Evolutionary conservation across 1,140 invertebrate genomes (phyloP).

Genomic region (Brachionus calyciflorus): DNA sequence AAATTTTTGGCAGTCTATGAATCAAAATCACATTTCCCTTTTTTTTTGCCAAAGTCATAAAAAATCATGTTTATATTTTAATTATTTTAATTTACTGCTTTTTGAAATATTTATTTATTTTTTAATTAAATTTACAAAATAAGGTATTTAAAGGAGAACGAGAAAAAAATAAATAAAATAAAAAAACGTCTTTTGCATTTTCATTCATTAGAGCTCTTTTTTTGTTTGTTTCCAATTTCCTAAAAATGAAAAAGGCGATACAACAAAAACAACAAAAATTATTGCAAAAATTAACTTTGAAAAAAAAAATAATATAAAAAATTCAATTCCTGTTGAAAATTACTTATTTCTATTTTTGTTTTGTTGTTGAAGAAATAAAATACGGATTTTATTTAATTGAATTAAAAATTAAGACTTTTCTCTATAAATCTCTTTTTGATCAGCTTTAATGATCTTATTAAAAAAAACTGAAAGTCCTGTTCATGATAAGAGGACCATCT

Average conservation of each 20-base stretch:
- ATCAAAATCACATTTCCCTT: background rate
- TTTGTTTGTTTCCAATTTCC: constrained; percentile 14
- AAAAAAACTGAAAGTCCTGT: too few species aligned
- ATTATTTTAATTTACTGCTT: constrained; percentile 27
- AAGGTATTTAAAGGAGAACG: background rate
- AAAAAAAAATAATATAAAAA: too few species aligned
- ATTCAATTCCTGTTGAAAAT: background rate
- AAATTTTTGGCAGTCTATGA: too few species aligned
- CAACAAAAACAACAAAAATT: constrained; percentile 17
- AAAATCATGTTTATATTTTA: constrained; percentile 38
- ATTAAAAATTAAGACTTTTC: too few species aligned
- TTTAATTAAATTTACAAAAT: constrained; percentile 28
- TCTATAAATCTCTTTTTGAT: too few species aligned
- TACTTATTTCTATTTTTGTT: too few species aligned
- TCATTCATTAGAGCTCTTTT: constrained; percentile 27
- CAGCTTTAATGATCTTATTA: too few species aligned
- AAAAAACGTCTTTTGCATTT: constrained; percentile 35
- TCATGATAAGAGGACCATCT: too few species aligned
- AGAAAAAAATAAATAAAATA: background rate
- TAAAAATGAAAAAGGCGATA: too few species aligned
- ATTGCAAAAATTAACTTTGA: background rate
- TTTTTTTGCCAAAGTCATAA: background rate
- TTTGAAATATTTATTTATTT: background rate
- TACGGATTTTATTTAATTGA: too few species aligned
- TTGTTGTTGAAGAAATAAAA: too few species aligned